phyloP scores from a whole-genome alignment of 1,140 invertebrate species.

The Cyclina sinensis region DNA sequence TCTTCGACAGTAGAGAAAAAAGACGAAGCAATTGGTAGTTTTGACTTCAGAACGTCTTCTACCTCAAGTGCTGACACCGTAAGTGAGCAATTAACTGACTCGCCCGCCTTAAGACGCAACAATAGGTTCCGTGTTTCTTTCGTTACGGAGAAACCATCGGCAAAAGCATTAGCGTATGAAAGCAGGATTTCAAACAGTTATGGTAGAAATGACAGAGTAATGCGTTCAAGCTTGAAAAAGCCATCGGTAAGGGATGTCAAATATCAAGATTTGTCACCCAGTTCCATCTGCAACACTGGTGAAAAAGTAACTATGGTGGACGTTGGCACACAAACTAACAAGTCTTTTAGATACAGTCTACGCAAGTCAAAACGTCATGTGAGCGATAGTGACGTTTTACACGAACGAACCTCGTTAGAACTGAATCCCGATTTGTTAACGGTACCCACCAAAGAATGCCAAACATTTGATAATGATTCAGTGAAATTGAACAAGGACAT shows the following conservation, averaged over 20 bases:
- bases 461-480: not conserved
- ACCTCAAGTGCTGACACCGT: conserved; percentile 2
- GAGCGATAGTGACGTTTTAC: conserved; percentile 28
- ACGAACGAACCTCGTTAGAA: not conserved
- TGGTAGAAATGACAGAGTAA: not conserved
- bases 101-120: not conserved
- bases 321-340: conserved; percentile 49
- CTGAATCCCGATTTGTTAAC: not conserved
- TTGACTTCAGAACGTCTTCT: not conserved
- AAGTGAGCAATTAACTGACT: not conserved
- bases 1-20: not conserved
- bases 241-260: not conserved
- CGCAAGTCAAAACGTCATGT: not conserved
- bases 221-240: conserved; percentile 6
- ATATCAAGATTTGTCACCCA: not conserved
- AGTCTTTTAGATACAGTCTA: conserved; percentile 42
- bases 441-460: not conserved
- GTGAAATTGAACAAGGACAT: not conserved
- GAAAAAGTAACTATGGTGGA: not conserved
- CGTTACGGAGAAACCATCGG: not conserved
- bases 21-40: not conserved
- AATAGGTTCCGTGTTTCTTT: conserved; percentile 22
- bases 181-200: not conserved
- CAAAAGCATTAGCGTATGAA: not conserved
- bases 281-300: not conserved